Base-by-base conservation (phyloP, 1,140 invertebrate species). In the Drosophila parabipectinata region DNA sequence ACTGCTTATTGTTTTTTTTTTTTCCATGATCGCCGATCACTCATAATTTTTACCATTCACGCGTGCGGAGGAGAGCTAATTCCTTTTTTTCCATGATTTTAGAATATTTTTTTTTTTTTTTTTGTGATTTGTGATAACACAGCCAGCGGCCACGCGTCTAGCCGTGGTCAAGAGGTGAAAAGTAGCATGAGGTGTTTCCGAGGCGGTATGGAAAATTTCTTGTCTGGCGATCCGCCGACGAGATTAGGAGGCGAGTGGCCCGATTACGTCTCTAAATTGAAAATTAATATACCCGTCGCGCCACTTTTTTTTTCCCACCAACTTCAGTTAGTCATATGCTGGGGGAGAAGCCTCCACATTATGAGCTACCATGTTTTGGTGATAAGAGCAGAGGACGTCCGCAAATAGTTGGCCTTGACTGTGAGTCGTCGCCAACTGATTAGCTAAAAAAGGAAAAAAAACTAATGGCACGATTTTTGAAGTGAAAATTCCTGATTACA, bases 51-150 rank as follows among this genome's bases (percentile, higher is more conserved):
- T 55, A 39, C 18, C 30, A 44, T 8, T 48, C 24, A 37, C 50
- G 30, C 32, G 66, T 37, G 50, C 18, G 15, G 30, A 37, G 60
- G 60, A 44, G 60, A 26, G 48, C 24, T 51, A 58, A 30, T 60
- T 7, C 28, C 52, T 10, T 18, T 56, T 44, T 44, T 15, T 18
- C n/a, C 30, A 37, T 34, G 50, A 41, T 67, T 68, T 57, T 59
- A 47, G 74, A n/a, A 30, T 58, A 72, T 58, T 67, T 21, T 18
- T 18, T 15, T 15, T 18, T 15, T 15, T 15, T 15, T 18, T 21
- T 81, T 75, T 67, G 39, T 72, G 68, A 85, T 87, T 87, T 72
- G 6, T 82, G 82, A 85, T 85, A 85, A 85, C 77, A 9, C 44
- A 15, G 14, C 34, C 34, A 44, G 62, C 57, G 50, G 77, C 69